Conservation (phyloP, 2,113 vertebrate species). For the Ginglymostoma cirratum region DNA sequence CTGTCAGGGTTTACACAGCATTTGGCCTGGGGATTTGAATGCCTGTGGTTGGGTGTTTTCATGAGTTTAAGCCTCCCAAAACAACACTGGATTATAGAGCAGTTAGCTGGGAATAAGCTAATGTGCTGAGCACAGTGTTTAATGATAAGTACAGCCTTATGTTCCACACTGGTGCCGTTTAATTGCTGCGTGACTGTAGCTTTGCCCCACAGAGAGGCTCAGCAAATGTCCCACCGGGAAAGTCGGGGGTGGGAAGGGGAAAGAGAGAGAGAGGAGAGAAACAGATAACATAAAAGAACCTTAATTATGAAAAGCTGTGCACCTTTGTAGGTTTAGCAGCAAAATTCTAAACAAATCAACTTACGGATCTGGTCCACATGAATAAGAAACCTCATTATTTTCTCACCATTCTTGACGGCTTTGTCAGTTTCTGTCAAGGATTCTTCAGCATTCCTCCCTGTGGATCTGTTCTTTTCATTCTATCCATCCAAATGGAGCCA, state of each 20-base stretch:
- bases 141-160: neutral
- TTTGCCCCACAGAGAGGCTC: neutral
- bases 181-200: neutral
- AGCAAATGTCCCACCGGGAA: neutral
- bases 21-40: neutral
- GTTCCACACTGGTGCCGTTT: neutral
- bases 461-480: neutral
- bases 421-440: neutral
- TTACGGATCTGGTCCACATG: neutral
- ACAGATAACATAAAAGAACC: neutral
- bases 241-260: no score
- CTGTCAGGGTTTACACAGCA: neutral
- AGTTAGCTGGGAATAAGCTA: conserved; percentile 7
- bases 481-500: neutral
- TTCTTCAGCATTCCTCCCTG: neutral
- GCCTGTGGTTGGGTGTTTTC: neutral
- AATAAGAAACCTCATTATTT: neutral
- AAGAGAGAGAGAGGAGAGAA: neutral
- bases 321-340: neutral
- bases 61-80: conserved; percentile 17
- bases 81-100: conserved; percentile 27
- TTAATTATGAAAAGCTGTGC: neutral
- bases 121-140: conserved; percentile 24
- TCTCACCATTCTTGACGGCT: neutral
- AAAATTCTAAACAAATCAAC: neutral